Evolutionary conservation across 2,113 vertebrate genomes (phyloP).

Genomic region (Oncorhynchus tshawytscha): DNA sequence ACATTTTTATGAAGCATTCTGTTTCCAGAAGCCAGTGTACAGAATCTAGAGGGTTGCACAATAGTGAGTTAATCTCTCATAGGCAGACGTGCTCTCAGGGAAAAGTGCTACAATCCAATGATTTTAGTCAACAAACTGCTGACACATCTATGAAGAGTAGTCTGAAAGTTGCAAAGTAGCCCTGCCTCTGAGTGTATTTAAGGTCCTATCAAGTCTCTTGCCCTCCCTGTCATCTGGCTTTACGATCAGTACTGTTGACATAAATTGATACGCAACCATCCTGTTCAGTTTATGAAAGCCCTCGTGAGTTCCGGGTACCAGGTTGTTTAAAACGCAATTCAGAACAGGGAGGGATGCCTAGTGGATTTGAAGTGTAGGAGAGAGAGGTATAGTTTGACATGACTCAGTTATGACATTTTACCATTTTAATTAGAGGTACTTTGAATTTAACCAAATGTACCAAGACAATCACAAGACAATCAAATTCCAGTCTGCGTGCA

Average conservation of each 20-base stretch:
- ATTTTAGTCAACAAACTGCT: background rate
- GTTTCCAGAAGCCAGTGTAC: background rate
- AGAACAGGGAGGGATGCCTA: background rate
- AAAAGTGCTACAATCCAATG: background rate
- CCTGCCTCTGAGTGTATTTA: background rate
- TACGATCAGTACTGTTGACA: background rate
- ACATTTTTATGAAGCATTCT: background rate
- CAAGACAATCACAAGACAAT: too few species aligned
- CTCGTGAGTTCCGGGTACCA: conserved; percentile 12
- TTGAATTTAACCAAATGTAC: too few species aligned
- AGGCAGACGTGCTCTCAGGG: too few species aligned
- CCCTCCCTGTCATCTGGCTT: background rate
- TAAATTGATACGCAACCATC: background rate
- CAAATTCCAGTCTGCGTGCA: too few species aligned
- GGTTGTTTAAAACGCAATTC: conserved; percentile 17
- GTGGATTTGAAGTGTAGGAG: conserved; percentile 22
- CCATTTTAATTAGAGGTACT: too few species aligned
- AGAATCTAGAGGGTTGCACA: background rate
- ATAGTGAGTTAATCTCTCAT: background rate
- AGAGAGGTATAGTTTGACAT: conserved; percentile 14
- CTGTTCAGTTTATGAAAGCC: background rate
- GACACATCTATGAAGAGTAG: background rate
- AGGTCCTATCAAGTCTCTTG: background rate
- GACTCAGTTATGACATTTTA: too few species aligned
- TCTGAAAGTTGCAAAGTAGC: background rate